phyloP scores from a whole-genome alignment of 2,797 vertebrate genomes.

The Okamejei kenojei region DNA sequence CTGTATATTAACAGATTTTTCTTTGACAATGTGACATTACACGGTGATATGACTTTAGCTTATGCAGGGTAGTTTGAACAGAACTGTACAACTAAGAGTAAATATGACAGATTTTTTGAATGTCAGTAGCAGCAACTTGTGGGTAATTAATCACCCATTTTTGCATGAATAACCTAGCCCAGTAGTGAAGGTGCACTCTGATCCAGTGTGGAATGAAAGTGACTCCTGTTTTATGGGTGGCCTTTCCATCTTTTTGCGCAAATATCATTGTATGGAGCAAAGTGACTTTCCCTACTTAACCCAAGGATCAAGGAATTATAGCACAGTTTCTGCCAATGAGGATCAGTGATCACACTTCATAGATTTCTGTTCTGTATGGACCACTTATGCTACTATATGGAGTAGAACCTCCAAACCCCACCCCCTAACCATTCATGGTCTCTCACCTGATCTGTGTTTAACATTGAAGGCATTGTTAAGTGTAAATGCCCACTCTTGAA shows the following conservation, averaged over 20 bases:
- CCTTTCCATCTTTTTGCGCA: neutral
- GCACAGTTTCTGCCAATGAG: neutral
- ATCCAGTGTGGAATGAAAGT: neutral
- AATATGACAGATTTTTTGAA: neutral
- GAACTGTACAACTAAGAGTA: neutral
- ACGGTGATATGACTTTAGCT: neutral
- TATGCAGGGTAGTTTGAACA: neutral
- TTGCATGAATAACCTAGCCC: neutral
- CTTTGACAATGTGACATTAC: neutral
- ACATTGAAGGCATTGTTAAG: neutral
- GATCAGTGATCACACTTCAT: neutral
- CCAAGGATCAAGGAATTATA: neutral
- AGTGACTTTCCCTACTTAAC: neutral
- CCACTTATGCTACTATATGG: neutral
- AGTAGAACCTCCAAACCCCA: neutral
- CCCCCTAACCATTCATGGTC: neutral
- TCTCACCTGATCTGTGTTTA: neutral
- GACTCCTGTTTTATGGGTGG: neutral
- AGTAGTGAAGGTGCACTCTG: neutral
- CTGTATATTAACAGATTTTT: neutral
- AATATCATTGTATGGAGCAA: neutral
- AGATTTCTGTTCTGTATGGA: neutral
- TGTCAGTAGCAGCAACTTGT: neutral
- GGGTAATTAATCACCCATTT: neutral
- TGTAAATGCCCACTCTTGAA: no score